Percentiles rank a stretch among this genome's conserved stretches.
Evolutionary conservation across 2,888 invertebrate genomes (phyloP).

Genomic region (Eristalis arbustorum): DNA sequence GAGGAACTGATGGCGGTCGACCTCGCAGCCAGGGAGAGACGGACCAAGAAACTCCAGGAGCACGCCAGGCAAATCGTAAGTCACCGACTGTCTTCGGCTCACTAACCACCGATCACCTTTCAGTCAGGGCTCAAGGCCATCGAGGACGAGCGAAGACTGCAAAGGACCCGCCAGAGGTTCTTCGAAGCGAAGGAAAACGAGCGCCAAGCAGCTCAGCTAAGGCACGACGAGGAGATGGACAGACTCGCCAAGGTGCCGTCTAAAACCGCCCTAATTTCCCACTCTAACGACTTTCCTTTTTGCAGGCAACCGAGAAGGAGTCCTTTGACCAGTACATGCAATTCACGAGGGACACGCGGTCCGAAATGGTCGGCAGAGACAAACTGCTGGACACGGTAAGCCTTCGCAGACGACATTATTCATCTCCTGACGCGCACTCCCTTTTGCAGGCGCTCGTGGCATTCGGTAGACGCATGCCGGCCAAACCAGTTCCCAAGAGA

Average conservation of each 20-base stretch:
- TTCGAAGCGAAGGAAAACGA: conserved; percentile 18
- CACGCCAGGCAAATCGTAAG: conserved; percentile 22
- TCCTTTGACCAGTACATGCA: conserved; percentile 23
- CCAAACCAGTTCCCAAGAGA: conserved; percentile 23
- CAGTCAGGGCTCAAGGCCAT: background rate
- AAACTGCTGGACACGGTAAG: conserved; percentile 48
- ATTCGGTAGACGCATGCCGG: conserved; percentile 18
- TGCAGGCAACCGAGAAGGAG: conserved; percentile 20
- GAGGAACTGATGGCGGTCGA: conserved; percentile 21
- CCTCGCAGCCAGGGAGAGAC: background rate
- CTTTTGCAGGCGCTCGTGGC: conserved; percentile 35
- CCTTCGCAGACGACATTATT: background rate
- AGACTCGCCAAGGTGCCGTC: conserved; percentile 18
- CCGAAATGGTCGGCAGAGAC: conserved; percentile 38
- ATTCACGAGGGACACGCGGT: conserved; percentile 30
- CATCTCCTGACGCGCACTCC: background rate
- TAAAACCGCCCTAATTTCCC: background rate
- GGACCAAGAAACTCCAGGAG: conserved; percentile 22
- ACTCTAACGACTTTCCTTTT: background rate
- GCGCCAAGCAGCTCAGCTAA: background rate
- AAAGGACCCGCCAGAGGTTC: background rate
- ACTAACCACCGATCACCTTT: background rate
- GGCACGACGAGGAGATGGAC: background rate
- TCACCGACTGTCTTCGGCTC: background rate
- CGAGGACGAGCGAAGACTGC: background rate